Conservation (phyloP, 2,797 vertebrate species). For the Thalassophryne amazonica region DNA sequence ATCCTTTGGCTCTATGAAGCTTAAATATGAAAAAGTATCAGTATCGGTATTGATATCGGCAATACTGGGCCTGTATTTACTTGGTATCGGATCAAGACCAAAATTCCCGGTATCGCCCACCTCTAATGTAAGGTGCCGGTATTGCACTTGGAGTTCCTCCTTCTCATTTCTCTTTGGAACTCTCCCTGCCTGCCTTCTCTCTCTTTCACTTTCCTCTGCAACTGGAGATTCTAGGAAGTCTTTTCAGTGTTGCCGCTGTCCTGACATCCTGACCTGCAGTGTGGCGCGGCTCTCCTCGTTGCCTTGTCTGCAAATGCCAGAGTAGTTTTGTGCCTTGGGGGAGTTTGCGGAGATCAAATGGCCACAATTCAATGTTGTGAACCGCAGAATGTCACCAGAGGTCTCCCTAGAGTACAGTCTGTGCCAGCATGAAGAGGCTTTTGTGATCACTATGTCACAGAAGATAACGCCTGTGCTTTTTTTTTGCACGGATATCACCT, state of each 20-base stretch:
- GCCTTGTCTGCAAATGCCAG: slow-evolving; percentile 49
- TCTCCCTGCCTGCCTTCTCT: background rate
- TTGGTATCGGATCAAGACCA: too few relatives aligned
- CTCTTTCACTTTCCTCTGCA: background rate
- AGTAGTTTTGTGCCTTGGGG: slow-evolving; percentile 31
- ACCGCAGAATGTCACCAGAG: slow-evolving; percentile 39
- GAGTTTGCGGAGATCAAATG: slow-evolving; percentile 52
- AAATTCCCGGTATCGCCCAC: too few relatives aligned
- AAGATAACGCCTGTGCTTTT: slow-evolving; percentile 25
- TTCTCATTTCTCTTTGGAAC: slow-evolving; percentile 11
- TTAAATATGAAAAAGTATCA: too few relatives aligned
- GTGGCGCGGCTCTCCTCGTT: slow-evolving; percentile 3
- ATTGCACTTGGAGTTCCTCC: background rate
- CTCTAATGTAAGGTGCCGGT: too few relatives aligned
- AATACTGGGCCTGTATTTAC: too few relatives aligned
- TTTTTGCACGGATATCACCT: slow-evolving; percentile 7
- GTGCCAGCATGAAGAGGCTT: slow-evolving; percentile 28
- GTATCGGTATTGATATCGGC: too few relatives aligned
- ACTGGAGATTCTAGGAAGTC: slow-evolving; percentile 10
- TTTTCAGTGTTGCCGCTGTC: slow-evolving; percentile 1
- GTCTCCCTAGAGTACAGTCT: slow-evolving; percentile 21
- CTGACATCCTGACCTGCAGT: slow-evolving; percentile 29
- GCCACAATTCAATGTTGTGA: slow-evolving; percentile 37
- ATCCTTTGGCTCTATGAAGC: too few relatives aligned
- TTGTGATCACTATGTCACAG: slow-evolving; percentile 29